Evolutionary conservation across 2,113 vertebrate genomes (phyloP).

Genomic region (Cryptotis parvus): DNA sequence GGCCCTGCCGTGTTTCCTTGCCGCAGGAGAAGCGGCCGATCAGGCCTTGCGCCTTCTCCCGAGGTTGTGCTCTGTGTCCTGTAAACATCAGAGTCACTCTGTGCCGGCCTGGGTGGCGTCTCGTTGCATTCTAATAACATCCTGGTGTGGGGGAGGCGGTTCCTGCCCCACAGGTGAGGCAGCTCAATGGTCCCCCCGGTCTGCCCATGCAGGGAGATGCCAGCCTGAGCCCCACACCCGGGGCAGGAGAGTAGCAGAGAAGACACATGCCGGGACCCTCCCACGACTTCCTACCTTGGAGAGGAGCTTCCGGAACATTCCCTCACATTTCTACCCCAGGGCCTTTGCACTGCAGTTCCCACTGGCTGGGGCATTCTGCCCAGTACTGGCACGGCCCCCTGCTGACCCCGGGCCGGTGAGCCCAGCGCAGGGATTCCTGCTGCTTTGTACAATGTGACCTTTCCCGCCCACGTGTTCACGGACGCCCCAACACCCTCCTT

Average conservation of each 20-base stretch:
- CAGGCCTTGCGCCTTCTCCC: neutral
- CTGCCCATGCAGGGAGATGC: too few relatives aligned
- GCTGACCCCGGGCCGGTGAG: too few relatives aligned
- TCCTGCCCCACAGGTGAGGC: too few relatives aligned
- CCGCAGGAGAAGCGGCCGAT: neutral
- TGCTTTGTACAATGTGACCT: too few relatives aligned
- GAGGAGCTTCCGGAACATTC: too few relatives aligned
- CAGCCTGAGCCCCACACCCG: too few relatives aligned
- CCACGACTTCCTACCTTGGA: neutral
- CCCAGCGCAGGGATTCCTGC: neutral
- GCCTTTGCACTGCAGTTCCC: neutral
- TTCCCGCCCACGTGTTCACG: too few relatives aligned
- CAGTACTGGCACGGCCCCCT: fast-evolving
- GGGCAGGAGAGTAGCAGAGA: too few relatives aligned
- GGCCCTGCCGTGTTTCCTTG: neutral
- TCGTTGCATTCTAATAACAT: neutral
- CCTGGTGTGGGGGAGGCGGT: neutral
- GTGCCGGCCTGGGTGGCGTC: neutral
- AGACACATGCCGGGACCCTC: too few relatives aligned
- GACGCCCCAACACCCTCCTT: neutral
- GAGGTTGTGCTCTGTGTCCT: neutral
- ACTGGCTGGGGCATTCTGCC: neutral
- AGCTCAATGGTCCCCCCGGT: neutral
- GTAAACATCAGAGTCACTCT: neutral
- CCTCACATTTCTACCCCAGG: neutral